phyloP scores from a whole-genome alignment of 2,797 vertebrate genomes.

The Scarus forsteni region DNA sequence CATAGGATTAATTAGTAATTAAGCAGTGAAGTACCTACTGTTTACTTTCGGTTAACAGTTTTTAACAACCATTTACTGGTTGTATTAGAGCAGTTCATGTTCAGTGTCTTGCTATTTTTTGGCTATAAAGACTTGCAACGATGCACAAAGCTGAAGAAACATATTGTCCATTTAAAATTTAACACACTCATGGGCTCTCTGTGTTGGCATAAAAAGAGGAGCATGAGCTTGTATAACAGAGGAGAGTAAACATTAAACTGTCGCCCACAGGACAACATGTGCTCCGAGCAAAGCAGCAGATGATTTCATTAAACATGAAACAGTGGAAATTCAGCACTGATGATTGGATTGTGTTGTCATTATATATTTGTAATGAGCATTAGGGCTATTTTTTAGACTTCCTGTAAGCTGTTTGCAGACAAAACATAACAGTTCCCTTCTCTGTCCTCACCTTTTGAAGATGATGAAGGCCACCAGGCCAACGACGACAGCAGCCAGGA shows the following conservation, averaged over 20 bases:
- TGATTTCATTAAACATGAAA: slow-evolving; percentile 70
- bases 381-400: neutral
- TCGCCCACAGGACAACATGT: slow-evolving; percentile 29
- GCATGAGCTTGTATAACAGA: neutral
- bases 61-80: too few relatives aligned
- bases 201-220: neutral
- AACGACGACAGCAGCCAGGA: slow-evolving; percentile 93
- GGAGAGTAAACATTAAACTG: slow-evolving; percentile 23
- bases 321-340: slow-evolving; percentile 18
- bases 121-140: neutral
- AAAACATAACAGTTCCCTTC: neutral
- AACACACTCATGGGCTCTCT: slow-evolving; percentile 4
- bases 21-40: too few relatives aligned
- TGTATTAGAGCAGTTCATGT: neutral
- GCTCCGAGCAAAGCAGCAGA: slow-evolving; percentile 52
- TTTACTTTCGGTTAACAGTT: too few relatives aligned
- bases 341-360: slow-evolving; percentile 20
- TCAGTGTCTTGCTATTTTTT: neutral
- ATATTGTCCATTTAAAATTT: slow-evolving; percentile 52
- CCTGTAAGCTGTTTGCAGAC: neutral
- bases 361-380: slow-evolving; percentile 28
- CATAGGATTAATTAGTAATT: too few relatives aligned
- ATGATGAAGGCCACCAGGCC: slow-evolving; percentile 94
- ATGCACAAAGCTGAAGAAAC: slow-evolving; percentile 14
- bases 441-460: slow-evolving; percentile 90